Base-by-base conservation (phyloP, 2,797 vertebrate genomes). In the Eulemur mongoz region DNA sequence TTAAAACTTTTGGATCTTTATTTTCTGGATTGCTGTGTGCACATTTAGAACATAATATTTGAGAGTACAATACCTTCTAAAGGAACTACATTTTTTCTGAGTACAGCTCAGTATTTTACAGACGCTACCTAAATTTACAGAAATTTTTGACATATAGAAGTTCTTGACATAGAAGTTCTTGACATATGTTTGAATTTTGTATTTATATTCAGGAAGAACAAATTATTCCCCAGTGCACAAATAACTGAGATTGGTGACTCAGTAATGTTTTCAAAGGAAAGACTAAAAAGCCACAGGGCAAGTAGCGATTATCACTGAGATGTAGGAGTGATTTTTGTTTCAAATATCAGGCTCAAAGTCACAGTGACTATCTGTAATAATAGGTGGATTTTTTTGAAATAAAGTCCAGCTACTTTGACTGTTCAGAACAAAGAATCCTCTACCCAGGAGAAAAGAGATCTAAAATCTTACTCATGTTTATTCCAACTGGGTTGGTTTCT, bases 281-380 rank as follows among this genome's bases (percentile, higher is more conserved):
- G 38, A 84, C 35, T 70, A 87, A 94, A 97, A 82, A 96, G 54
- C 72, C 80, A 96, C 22, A 92, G 86, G 94, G 83, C 92, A 93
- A 91, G 76, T 78, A 80, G 65, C 0, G 27, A 92, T 96, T 96
- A 96, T 97, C 61, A 87, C 67, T 92, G 65, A 93, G 88, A 89
- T 70, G 72, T 82, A 70, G 50, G 61, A 96, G 65, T 89, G 80
- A 90, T 84, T 93, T 96, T 96, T 88, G 43, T 96, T 97, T 97
- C 79, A 96, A 85, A 93, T 94, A 95, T 12, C 70, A 80, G 54
- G 23, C 76, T 97, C 82, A 96, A 95, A 96, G 67, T 93, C 86
- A 75, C 43, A 75, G 43, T 43, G 80, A 89, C 70, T 81, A 17
- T 91, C 30, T 38, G 48, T 4, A 94, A 83, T 93, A 91, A 92